phyloP scores from a whole-genome alignment of 2,113 vertebrate genomes.

The Chloroceryle aenea region DNA sequence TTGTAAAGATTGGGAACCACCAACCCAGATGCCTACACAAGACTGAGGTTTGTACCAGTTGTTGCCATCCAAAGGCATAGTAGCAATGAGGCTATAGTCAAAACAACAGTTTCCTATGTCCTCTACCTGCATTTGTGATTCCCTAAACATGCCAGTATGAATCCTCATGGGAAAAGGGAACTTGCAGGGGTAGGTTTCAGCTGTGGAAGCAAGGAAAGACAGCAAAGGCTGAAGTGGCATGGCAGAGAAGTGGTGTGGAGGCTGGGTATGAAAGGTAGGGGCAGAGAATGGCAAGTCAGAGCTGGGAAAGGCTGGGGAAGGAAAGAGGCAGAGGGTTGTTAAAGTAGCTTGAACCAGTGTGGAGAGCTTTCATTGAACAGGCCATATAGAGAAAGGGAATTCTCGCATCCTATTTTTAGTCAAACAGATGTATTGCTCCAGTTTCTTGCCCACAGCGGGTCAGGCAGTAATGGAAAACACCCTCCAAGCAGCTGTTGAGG shows the following conservation, averaged over 20 bases:
- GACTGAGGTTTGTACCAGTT: not conserved
- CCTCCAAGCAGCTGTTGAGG: not conserved
- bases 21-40: not conserved
- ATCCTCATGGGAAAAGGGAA: not conserved
- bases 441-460: not conserved
- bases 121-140: not conserved
- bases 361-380: not conserved
- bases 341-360: not conserved
- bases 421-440: not conserved
- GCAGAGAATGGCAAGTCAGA: not conserved
- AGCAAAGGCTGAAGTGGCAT: not conserved
- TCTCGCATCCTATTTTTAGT: conserved; percentile 31
- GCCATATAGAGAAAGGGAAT: not conserved
- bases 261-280: not conserved
- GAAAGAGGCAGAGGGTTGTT: not conserved
- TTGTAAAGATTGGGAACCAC: not conserved
- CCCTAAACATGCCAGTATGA: not conserved
- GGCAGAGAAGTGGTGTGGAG: not conserved
- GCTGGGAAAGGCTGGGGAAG: not conserved
- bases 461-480: conserved; percentile 6
- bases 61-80: not conserved
- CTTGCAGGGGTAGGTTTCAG: not conserved
- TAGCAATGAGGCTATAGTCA: not conserved
- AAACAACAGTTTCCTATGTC: not conserved
- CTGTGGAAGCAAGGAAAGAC: not conserved